Base-by-base conservation (phyloP, 2,888 invertebrate species). In the Hipparchia sbordonii region DNA sequence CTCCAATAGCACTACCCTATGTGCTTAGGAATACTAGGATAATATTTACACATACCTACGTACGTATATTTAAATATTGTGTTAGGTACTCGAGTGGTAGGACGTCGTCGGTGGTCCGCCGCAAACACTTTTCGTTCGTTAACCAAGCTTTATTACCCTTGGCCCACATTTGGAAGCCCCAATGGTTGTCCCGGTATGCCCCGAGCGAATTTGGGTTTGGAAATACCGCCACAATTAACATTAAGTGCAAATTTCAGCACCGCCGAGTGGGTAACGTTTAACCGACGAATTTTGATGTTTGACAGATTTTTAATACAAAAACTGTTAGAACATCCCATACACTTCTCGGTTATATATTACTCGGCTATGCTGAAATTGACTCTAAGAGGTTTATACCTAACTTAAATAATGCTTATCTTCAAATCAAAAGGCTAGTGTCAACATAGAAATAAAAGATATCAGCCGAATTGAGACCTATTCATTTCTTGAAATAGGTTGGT, bases 81-180 rank as follows among this genome's bases (percentile, higher is more conserved):
- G 74, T 79, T 78, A 60, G 23, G 57, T 57, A 77, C 77, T 80
- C 77, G 77, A 79, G 78, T 76, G 77, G 80, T 76, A 77, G 79
- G 75, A 62, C 89, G 72, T 80, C 87, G 86, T 84, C 84, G 92
- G 91, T 92, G 90, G 91, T 90, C 91, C 82, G 81, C 87, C 85
- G 87, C 89, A 89, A 90, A 91, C 88, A 88, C 79, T 76, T 81
- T 77, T 82, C 80, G 79, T 77, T 74, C 85, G 88, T 87, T 89
- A 89, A 90, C 87, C 89, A 86, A 85, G 87, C 85, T 88, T 90
- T 89, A 88, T 87, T 87, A 86, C 77, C 76, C 83, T 82, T 81
- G 82, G 80, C 78, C 81, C 78, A 81, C 80, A 84, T 81, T 81
- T 81, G 82, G 78, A 76, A 76, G 67, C 72, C 75, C 74, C 71